phyloP scores from a whole-genome alignment of 2,113 vertebrate genomes.

The Nerophis lumbriciformis region DNA sequence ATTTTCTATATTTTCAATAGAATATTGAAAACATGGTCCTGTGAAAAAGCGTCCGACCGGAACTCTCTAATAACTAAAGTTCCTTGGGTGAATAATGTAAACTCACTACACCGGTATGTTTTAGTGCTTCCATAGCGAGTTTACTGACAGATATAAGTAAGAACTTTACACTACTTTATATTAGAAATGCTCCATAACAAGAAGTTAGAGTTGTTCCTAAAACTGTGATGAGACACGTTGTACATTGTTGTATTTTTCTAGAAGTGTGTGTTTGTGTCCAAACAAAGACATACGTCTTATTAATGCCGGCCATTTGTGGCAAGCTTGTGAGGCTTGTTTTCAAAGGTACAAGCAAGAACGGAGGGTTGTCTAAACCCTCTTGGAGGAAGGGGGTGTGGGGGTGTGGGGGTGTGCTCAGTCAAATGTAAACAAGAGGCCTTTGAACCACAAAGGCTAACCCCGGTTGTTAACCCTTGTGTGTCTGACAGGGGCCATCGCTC shows the following conservation, averaged over 20 bases:
- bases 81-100: too few species aligned
- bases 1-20: too few species aligned
- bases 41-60: too few species aligned
- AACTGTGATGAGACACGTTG: slow-evolving; percentile 5
- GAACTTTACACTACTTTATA: too few species aligned
- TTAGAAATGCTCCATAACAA: too few species aligned
- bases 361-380: slow-evolving; percentile 17
- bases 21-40: too few species aligned
- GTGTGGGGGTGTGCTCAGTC: slow-evolving; percentile 36
- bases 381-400: slow-evolving; percentile 12
- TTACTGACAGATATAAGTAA: too few species aligned
- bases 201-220: neutral
- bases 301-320: slow-evolving; percentile 45
- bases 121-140: too few species aligned
- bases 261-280: slow-evolving; percentile 24
- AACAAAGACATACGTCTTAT: slow-evolving; percentile 35
- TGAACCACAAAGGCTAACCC: slow-evolving; percentile 64
- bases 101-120: too few species aligned
- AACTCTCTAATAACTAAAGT: too few species aligned
- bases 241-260: too few species aligned
- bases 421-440: slow-evolving; percentile 66
- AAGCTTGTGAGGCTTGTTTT: slow-evolving; percentile 38
- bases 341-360: slow-evolving; percentile 42
- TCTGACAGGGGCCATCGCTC: slow-evolving; percentile 60
- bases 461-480: slow-evolving; percentile 57